Conservation (phyloP, 2,797 vertebrate genomes). For the Sciaenops ocellatus region DNA sequence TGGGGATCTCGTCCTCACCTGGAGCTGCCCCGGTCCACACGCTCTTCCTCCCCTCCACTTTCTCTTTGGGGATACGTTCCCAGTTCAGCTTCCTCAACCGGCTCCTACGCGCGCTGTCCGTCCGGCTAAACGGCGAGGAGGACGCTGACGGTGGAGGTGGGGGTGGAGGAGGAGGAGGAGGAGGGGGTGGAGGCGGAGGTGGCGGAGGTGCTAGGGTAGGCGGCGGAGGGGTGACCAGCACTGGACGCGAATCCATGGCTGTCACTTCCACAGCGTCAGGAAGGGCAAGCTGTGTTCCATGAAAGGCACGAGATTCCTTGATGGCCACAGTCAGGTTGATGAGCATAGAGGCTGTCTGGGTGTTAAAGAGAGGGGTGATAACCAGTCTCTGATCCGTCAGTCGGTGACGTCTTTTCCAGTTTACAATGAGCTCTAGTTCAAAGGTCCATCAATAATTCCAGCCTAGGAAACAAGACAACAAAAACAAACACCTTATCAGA, state of each 20-base stretch:
- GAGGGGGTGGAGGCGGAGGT: conserved; percentile 54
- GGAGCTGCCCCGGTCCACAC: conserved; percentile 82
- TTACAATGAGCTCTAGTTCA: conserved; percentile 33
- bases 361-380: background rate
- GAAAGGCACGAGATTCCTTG: conserved; percentile 79
- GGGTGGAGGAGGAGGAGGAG: conserved; percentile 35
- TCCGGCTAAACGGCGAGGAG: conserved; percentile 62
- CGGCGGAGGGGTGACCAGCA: conserved; percentile 60
- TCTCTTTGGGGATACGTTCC: conserved; percentile 87
- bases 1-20: conserved; percentile 84
- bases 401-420: conserved; percentile 20
- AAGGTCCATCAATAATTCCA: conserved; percentile 52
- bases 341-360: conserved; percentile 73
- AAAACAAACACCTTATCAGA: conserved; percentile 21
- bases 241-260: conserved; percentile 78
- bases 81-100: conserved; percentile 87
- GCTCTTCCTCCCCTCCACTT: conserved; percentile 85
- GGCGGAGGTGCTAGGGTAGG: conserved; percentile 72
- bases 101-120: conserved; percentile 72
- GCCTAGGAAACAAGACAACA: conserved; percentile 52
- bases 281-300: conserved; percentile 78
- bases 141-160: conserved; percentile 21
- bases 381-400: conserved; percentile 26
- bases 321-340: conserved; percentile 76
- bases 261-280: conserved; percentile 76